Conservation (phyloP, 2,888 invertebrate species). For the Dinocampus coccinellae region DNA sequence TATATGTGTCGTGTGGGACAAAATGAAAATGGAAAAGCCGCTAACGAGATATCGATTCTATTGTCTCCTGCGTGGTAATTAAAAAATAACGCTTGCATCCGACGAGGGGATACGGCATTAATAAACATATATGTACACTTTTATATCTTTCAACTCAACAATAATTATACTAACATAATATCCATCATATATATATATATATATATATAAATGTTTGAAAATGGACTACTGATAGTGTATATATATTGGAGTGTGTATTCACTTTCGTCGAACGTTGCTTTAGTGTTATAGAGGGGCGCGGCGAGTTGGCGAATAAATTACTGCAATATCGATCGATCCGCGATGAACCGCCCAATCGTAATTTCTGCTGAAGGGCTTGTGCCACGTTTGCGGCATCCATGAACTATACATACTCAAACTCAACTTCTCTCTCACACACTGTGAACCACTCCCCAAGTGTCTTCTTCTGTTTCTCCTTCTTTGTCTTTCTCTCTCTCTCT, state of each 20-base stretch:
- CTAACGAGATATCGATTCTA: slow-evolving; percentile 49
- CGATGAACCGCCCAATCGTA: slow-evolving; percentile 46
- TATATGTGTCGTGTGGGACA: slow-evolving; percentile 21
- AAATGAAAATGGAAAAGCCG: slow-evolving; percentile 36
- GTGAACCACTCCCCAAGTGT: not conserved
- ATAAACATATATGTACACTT: slow-evolving; percentile 5
- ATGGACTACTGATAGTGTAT: not conserved
- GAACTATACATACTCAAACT: slow-evolving; percentile 7
- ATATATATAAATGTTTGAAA: not conserved
- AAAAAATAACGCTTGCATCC: slow-evolving; percentile 47
- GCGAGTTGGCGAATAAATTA: slow-evolving; percentile 49
- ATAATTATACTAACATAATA: no score
- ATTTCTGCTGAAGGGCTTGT: slow-evolving; percentile 42
- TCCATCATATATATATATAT: not conserved
- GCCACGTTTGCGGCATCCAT: slow-evolving; percentile 31
- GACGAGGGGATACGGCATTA: no score
- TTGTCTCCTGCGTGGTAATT: slow-evolving; percentile 42
- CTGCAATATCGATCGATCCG: slow-evolving; percentile 47
- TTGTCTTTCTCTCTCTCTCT: not conserved
- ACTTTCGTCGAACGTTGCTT: not conserved
- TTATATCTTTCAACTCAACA: no score
- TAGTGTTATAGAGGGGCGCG: slow-evolving; percentile 26
- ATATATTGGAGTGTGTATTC: not conserved
- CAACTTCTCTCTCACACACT: slow-evolving; percentile 9
- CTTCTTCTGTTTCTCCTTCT: not conserved